Percentiles rank a stretch among this genome's conserved stretches.
Evolutionary conservation across 1,140 invertebrate species (phyloP).

Genomic region (Phocides pigmalion): DNA sequence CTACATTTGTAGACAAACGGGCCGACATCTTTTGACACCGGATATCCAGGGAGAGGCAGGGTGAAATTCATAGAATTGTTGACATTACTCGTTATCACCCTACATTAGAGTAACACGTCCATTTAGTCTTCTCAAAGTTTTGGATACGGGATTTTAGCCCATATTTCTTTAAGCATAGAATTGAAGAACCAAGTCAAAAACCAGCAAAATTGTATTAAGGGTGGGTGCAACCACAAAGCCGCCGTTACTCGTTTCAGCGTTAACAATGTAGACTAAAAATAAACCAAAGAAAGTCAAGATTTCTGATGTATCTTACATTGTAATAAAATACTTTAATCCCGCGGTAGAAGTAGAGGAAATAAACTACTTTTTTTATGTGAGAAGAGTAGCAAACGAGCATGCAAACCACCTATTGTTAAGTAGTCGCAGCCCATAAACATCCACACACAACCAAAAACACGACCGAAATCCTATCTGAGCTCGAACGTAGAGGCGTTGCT

Average conservation of each 20-base stretch:
- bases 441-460: no score
- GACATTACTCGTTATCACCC: slow-evolving; percentile 60
- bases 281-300: slow-evolving; percentile 29
- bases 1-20: slow-evolving; percentile 28
- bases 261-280: slow-evolving; percentile 34
- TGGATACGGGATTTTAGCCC: background rate
- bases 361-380: background rate
- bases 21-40: slow-evolving; percentile 55
- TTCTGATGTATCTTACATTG: background rate
- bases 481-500: no score
- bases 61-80: slow-evolving; percentile 55
- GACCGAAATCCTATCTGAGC: no score
- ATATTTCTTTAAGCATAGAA: background rate
- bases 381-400: no score
- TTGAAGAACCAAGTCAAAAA: background rate
- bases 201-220: slow-evolving; percentile 27
- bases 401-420: no score
- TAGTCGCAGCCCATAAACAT: no score
- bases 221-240: slow-evolving; percentile 41
- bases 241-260: slow-evolving; percentile 25
- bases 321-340: slow-evolving; percentile 5
- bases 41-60: slow-evolving; percentile 52
- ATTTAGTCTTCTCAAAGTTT: background rate
- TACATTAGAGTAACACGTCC: slow-evolving; percentile 10
- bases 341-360: background rate